Base-by-base conservation (phyloP, 2,113 vertebrate genomes). In the Peromyscus californicus region DNA sequence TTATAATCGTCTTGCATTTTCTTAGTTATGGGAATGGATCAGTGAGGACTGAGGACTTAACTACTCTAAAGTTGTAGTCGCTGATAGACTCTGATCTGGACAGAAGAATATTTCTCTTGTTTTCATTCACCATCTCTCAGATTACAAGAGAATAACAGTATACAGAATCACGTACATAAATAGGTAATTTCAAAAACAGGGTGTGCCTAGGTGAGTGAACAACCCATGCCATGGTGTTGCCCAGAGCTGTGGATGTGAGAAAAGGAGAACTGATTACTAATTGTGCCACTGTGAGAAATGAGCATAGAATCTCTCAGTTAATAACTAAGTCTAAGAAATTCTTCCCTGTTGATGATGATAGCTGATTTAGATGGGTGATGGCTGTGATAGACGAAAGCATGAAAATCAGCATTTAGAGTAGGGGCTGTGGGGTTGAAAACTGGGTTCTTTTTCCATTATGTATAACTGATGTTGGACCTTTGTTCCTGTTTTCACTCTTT, bases 21-120 rank as follows among this genome's bases (percentile, higher is more conserved):
- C 22, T 5, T 17, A 10, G n/a, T n/a, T 70, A 36, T 83, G 93
- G 51, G 36, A 76, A 8, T 11, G 1, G 4, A 15, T 69, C 19
- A 97, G 39, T 88, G 95, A 82, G 0, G 57, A 97, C 48, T 91
- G 95, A 82, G 0, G 57, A 97, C 48, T 91, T 93, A 78, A 91
- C 1, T 8, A 19, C 19, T 8, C 7, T 11, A 54, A 97, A 91
- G 1, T 95, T 1, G 22, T 93, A 82, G 7, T 88, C 33, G 54
- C 3, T 45, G 4, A 95, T 51, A 12, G 0, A 0, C 10, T 93
- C 7, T 15, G 91, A 70, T 22, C 91, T 88, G 21, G 9, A 12
- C 63, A 93, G 16, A 16, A 94, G 59, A 70, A 93, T 5, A 19
- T 89, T 69, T 76, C 59, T 88, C 82, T 83, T 93, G 67, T 83